phyloP scores from a whole-genome alignment of 2,113 vertebrate genomes.

The Bujurquina vittata region DNA sequence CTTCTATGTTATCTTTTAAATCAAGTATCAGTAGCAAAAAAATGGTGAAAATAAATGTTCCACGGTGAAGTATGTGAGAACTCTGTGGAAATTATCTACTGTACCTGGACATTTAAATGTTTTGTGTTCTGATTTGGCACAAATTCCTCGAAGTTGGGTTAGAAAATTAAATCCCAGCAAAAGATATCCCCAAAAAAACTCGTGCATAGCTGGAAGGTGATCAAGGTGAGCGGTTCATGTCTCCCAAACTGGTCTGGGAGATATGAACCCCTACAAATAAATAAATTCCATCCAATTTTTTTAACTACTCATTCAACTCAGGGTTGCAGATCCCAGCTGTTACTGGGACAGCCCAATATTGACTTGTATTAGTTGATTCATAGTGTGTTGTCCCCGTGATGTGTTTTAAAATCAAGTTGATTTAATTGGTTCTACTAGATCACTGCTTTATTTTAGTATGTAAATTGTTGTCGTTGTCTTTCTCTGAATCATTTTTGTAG shows the following conservation, averaged over 20 bases:
- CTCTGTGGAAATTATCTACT: background rate
- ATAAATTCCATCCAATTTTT: background rate
- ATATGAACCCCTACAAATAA: background rate
- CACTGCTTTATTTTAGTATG: background rate
- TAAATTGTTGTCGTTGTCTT: background rate
- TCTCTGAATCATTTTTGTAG: background rate
- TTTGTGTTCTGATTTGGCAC: background rate
- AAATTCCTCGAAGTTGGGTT: background rate
- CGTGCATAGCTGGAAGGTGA: background rate
- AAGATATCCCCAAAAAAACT: background rate
- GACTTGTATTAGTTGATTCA: background rate
- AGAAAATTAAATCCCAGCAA: background rate
- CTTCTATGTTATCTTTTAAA: background rate
- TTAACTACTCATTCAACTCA: background rate
- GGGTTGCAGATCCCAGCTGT: background rate
- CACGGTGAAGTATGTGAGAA: background rate
- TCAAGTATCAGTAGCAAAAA: background rate
- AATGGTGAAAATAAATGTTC: background rate
- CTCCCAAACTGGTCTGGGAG: background rate
- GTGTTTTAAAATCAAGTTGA: background rate
- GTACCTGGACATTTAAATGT: background rate
- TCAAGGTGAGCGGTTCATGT: too few species aligned
- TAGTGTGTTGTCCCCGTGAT: rapidly evolving
- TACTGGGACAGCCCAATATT: too few species aligned
- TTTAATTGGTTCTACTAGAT: background rate